These are phyloP conservation scores for Synaphobranchus kaupii DNA, from an alignment of 2,797 vertebrate genomes.

Conservation along the genomic window DNA sequence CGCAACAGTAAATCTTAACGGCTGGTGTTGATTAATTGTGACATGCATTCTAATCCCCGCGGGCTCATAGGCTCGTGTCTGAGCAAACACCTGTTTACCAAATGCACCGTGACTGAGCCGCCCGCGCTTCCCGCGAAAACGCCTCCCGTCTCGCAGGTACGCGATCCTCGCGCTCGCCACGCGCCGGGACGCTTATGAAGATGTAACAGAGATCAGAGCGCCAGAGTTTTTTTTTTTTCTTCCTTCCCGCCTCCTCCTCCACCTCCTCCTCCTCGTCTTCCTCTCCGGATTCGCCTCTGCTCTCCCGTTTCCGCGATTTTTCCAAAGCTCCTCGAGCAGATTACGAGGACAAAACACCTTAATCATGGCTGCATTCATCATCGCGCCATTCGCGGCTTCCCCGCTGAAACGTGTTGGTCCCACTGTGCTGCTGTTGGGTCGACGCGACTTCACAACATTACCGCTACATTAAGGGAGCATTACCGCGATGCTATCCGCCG, in stretches of 20 bases:
- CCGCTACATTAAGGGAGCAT: not conserved
- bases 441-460: not conserved
- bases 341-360: not conserved
- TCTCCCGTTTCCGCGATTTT: not conserved
- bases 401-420: not conserved
- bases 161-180: not conserved
- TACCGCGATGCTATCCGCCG: not conserved
- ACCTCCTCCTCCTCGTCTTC: not conserved
- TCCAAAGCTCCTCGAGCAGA: not conserved
- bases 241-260: not conserved
- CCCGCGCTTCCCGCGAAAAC: slow-evolving; percentile 6
- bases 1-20: not conserved
- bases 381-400: not conserved
- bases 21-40: not conserved
- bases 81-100: slow-evolving; percentile 11
- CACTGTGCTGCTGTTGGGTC: not conserved
- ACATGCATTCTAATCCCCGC: not conserved
- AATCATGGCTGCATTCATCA: not conserved
- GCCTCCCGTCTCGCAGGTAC: not conserved
- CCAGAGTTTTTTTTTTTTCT: not conserved
- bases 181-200: slow-evolving; percentile 27
- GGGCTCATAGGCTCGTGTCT: not conserved
- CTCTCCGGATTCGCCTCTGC: slow-evolving; percentile 10
- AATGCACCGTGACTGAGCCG: slow-evolving; percentile 7
- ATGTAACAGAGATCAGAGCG: slow-evolving; percentile 23